These are phyloP conservation scores for Cichlasoma orientale DNA, from an alignment of 2,797 vertebrate genomes.

Conservation along the genomic window DNA sequence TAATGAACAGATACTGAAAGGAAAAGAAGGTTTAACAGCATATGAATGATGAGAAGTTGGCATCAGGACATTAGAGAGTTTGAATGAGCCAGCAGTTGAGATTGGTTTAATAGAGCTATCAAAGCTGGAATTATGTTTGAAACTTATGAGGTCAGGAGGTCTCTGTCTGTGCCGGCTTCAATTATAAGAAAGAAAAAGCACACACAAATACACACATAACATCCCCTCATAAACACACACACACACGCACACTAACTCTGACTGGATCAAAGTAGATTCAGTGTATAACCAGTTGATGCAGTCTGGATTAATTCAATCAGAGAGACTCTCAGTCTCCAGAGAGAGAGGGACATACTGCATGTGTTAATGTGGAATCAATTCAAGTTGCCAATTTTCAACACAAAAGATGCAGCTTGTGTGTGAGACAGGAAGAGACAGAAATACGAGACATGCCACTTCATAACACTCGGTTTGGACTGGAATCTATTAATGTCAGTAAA, in stretches of 20 bases:
- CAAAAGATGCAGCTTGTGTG: background rate
- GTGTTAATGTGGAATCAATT: conserved; percentile 10
- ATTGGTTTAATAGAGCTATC: conserved; percentile 27
- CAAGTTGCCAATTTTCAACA: background rate
- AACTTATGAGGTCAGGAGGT: conserved; percentile 41
- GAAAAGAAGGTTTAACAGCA: background rate
- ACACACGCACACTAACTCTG: background rate
- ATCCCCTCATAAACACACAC: background rate
- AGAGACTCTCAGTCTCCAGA: conserved; percentile 17
- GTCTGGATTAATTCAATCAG: conserved; percentile 25
- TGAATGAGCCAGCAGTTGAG: background rate
- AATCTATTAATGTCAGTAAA: background rate
- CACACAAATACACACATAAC: background rate
- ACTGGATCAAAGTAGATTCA: conserved; percentile 27
- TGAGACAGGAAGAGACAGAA: too few species aligned
- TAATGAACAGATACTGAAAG: background rate
- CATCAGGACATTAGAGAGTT: background rate
- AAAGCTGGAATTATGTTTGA: conserved; percentile 40
- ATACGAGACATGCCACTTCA: background rate
- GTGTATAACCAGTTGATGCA: conserved; percentile 14
- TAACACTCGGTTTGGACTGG: background rate
- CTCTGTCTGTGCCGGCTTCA: conserved; percentile 30
- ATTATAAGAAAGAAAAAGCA: conserved; percentile 14
- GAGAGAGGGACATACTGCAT: background rate
- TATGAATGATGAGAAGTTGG: background rate